Evolutionary conservation across 2,888 invertebrate species (phyloP), one percentile per base, ranked within the genome.

Genomic region (Formica aserva): DNA sequence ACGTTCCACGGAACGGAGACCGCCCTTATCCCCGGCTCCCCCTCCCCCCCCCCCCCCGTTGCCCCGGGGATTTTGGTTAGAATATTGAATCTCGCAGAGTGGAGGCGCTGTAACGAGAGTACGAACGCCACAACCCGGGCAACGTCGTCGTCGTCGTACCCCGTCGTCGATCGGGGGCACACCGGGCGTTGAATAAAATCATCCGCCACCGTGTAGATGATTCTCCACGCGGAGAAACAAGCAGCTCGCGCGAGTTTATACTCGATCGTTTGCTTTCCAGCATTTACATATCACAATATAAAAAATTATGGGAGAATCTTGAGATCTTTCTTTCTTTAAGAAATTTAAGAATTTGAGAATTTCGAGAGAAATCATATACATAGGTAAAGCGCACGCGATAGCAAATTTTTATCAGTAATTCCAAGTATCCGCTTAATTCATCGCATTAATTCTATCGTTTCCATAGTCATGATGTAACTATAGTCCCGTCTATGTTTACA

Each of bases 41-140:
- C 66, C 57, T 22, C 75, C 41, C 60, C 18, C 52, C 62, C 62
- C 75, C 41, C 60, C 18, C 52, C 62, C 62, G 92, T 94, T 93
- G 94, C 94, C 94, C 94, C 92, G 92, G 94, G 94, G 94, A 94
- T 94, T 94, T 94, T 94, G 94, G 94, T 94, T 94, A 93, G 94
- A 94, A 94, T 94, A 94, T 94, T 94, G 94, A 94, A 94, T 94
- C 94, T 93, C 85, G 92, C 93, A 90, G 92, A 92, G 92, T 92
- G 89, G 93, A 93, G 93, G 93, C 92, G 92, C 93, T 94, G 94
- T 94, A 94, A 94, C 94, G 93, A 94, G 93, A 93, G 90, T 84
- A 88, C 89, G 89, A 85, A 84, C 91, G 91, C 87, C 89, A 89
- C 89, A 88, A 89, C 89, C 87, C 85, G 85, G 85, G 87, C 87